A percentile compares a stretch with the other conserved stretches of the same genome.
Evolutionary conservation across 2,888 invertebrate species (phyloP).

Genomic region (Acanthosoma haemorrhoidale): DNA sequence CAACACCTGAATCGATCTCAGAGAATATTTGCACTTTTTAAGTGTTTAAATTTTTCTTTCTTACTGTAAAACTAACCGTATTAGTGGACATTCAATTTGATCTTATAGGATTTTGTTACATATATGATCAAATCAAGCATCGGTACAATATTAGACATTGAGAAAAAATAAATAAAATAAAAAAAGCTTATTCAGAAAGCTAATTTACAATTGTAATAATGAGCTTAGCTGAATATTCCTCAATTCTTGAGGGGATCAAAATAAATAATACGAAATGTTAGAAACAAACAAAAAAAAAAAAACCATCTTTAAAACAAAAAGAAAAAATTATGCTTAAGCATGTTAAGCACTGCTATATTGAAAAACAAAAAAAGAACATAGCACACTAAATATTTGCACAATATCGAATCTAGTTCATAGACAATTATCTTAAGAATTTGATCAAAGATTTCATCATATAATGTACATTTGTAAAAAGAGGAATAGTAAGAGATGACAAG

Average conservation of each 20-base stretch:
- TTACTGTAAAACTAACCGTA: too few species aligned
- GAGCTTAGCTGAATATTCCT: background rate
- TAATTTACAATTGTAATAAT: slow-evolving; percentile 11
- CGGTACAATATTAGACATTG: background rate
- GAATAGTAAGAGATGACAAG: background rate
- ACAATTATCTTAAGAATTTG: background rate
- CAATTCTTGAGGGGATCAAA: background rate
- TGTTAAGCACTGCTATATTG: background rate
- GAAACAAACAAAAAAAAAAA: slow-evolving; percentile 19
- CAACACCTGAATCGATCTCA: too few species aligned
- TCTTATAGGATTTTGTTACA: slow-evolving; percentile 3
- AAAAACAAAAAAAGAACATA: slow-evolving; percentile 23
- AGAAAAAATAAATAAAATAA: background rate
- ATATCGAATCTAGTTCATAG: background rate
- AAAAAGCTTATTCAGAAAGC: slow-evolving; percentile 6
- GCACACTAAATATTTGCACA: slow-evolving; percentile 4
- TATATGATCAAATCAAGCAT: slow-evolving; percentile 8
- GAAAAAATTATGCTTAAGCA: slow-evolving; percentile 15
- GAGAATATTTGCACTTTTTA: too few species aligned
- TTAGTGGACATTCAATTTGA: too few species aligned
- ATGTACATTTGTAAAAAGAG: slow-evolving; percentile 32
- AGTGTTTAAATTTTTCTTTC: too few species aligned
- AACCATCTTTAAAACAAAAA: slow-evolving; percentile 2
- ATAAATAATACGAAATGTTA: slow-evolving; percentile 1
- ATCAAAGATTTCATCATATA: slow-evolving; percentile 4